Evolutionary conservation across 2,888 invertebrate genomes (phyloP).

Genomic region (Itoplectis maculator): DNA sequence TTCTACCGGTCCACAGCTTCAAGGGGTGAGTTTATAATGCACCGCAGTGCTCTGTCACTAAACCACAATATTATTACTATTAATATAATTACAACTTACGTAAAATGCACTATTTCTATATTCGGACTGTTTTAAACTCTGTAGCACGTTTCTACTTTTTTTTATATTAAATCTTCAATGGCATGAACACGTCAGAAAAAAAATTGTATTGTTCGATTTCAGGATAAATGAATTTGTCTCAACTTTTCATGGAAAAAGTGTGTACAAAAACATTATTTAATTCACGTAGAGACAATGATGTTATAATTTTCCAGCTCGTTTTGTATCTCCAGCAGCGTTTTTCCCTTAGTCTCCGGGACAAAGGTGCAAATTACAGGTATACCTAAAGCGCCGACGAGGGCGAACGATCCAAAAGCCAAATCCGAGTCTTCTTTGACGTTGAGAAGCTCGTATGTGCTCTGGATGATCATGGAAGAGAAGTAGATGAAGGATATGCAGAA

Average conservation of each 20-base stretch:
- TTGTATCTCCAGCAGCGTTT: conserved; percentile 68
- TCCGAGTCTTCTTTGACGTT: conserved; percentile 54
- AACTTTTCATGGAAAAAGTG: too few species aligned
- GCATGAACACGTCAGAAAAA: not conserved
- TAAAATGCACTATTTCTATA: conserved; percentile 51
- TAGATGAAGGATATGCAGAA: conserved; percentile 67
- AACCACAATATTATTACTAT: conserved; percentile 41
- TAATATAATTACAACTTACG: conserved; percentile 18
- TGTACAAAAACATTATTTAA: not conserved
- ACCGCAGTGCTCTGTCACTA: conserved; percentile 61
- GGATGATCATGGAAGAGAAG: conserved; percentile 64
- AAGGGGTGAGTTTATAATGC: conserved; percentile 81
- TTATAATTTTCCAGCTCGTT: conserved; percentile 65
- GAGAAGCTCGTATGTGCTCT: conserved; percentile 59
- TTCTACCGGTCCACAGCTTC: conserved; percentile 79
- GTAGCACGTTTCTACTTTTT: conserved; percentile 18
- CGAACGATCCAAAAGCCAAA: conserved; percentile 68
- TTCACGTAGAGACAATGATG: conserved; percentile 44
- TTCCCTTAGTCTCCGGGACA: conserved; percentile 68
- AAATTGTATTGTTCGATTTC: conserved; percentile 13
- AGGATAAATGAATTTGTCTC: too few species aligned
- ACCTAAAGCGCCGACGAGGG: conserved; percentile 68
- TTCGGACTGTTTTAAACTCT: conserved; percentile 27
- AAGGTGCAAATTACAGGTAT: conserved; percentile 64
- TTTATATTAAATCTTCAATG: not conserved